Evolutionary conservation across 1,140 invertebrate species (phyloP).

Genomic region (Leptestheria dahalacensis): DNA sequence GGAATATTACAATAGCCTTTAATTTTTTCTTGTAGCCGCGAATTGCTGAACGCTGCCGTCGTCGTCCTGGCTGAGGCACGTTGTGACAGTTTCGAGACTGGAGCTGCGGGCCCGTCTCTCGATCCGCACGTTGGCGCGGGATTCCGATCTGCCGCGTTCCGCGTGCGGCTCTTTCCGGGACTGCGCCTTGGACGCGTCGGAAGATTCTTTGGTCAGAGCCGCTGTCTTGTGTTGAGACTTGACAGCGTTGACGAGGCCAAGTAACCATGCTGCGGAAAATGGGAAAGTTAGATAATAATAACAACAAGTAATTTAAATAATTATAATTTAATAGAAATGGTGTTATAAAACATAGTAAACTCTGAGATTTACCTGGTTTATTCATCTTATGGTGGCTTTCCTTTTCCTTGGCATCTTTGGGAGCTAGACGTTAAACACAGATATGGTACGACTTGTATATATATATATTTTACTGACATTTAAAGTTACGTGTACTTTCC

Average conservation of each 20-base stretch:
- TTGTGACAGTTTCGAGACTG: constrained; percentile 70
- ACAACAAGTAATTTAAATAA: too few relatives aligned
- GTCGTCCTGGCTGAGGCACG: constrained; percentile 55
- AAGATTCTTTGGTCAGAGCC: neutral
- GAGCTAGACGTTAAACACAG: neutral
- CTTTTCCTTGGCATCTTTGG: neutral
- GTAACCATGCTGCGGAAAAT: neutral
- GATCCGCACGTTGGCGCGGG: constrained; percentile 8
- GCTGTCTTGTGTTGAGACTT: neutral
- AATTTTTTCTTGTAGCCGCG: too few relatives aligned
- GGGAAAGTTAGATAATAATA: neutral
- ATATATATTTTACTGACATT: neutral
- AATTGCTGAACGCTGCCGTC: constrained; percentile 8
- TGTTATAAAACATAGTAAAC: neutral
- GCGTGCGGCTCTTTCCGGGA: neutral
- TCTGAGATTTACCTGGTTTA: constrained; percentile 2
- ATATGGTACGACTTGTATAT: neutral
- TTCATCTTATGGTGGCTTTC: neutral
- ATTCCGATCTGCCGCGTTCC: neutral
- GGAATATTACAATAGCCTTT: too few relatives aligned
- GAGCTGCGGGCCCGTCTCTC: constrained; percentile 31
- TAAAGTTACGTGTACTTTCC: neutral
- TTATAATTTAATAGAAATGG: too few relatives aligned
- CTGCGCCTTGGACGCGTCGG: neutral
- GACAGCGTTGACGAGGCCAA: constrained; percentile 1